Evolutionary conservation across 2,113 vertebrate species (phyloP).

Genomic region (Rhinopomastus cyanomelas): DNA sequence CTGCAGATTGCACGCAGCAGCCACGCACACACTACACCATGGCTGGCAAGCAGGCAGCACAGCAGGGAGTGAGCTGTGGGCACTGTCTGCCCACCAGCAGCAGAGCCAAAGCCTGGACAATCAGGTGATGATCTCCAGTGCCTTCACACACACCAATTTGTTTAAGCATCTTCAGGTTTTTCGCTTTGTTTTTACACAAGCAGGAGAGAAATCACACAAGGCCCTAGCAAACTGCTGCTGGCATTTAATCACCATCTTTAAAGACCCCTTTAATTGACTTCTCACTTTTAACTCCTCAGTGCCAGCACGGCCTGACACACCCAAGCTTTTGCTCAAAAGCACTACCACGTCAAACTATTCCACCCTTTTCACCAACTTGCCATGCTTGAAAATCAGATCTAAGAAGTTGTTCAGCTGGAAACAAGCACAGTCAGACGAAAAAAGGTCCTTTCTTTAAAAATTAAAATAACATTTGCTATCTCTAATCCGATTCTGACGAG

Average conservation of each 20-base stretch:
- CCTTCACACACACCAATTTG: accelerated
- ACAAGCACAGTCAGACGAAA: background rate
- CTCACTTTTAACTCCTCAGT: background rate
- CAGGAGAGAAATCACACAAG: background rate
- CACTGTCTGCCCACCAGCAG: background rate
- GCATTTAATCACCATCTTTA: background rate
- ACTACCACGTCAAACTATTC: background rate
- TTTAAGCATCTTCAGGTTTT: background rate
- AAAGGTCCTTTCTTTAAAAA: background rate
- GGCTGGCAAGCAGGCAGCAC: background rate
- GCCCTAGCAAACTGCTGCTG: background rate
- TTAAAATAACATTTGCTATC: background rate
- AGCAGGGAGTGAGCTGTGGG: background rate
- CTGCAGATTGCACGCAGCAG: background rate
- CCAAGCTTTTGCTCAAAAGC: background rate
- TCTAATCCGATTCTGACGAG: background rate
- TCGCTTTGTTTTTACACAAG: background rate
- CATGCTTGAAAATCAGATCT: background rate
- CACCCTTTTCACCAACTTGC: background rate
- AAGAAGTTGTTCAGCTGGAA: background rate
- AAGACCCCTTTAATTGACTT: background rate
- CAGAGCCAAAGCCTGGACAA: no score
- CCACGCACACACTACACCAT: background rate
- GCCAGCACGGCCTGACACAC: background rate
- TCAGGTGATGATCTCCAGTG: accelerated